phyloP scores from a whole-genome alignment of 2,888 invertebrate genomes.

The Euclidia mi region DNA sequence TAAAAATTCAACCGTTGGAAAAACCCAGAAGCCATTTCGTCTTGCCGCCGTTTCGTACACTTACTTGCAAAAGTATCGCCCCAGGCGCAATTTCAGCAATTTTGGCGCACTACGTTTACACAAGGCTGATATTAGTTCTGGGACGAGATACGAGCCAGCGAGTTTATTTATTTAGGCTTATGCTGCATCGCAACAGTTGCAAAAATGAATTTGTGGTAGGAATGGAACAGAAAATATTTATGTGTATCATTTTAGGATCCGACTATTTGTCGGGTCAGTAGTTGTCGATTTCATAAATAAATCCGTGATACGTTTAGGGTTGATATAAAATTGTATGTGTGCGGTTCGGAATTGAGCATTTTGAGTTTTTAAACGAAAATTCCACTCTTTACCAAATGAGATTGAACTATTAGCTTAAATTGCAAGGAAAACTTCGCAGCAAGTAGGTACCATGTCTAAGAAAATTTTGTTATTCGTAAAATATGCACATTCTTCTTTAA shows the following conservation, averaged over 20 bases:
- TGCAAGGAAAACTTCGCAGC: too few species aligned
- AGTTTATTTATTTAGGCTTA: slow-evolving; percentile 67
- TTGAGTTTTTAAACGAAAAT: too few species aligned
- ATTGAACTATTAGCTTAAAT: too few species aligned
- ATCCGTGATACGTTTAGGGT: background rate
- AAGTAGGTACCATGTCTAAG: too few species aligned
- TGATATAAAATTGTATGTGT: too few species aligned
- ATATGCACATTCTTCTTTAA: too few species aligned
- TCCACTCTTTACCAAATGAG: too few species aligned
- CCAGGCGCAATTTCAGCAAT: slow-evolving; percentile 65
- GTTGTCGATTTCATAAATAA: background rate
- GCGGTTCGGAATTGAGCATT: too few species aligned
- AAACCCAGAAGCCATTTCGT: slow-evolving; percentile 56
- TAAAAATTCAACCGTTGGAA: slow-evolving; percentile 59
- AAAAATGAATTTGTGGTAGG: slow-evolving; percentile 54
- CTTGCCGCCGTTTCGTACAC: slow-evolving; percentile 45
- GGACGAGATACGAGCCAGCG: too few species aligned
- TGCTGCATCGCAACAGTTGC: slow-evolving; percentile 46
- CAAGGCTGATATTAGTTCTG: slow-evolving; percentile 73
- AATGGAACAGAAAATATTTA: slow-evolving; percentile 44
- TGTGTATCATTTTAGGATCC: slow-evolving; percentile 11
- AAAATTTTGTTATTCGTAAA: too few species aligned
- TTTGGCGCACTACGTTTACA: slow-evolving; percentile 67
- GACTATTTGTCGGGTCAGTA: slow-evolving; percentile 2
- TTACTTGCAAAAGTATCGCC: slow-evolving; percentile 62